These are phyloP conservation scores for Leucopsar rothschildi DNA, from an alignment of 2,113 vertebrate genomes.

Conservation along the genomic window DNA sequence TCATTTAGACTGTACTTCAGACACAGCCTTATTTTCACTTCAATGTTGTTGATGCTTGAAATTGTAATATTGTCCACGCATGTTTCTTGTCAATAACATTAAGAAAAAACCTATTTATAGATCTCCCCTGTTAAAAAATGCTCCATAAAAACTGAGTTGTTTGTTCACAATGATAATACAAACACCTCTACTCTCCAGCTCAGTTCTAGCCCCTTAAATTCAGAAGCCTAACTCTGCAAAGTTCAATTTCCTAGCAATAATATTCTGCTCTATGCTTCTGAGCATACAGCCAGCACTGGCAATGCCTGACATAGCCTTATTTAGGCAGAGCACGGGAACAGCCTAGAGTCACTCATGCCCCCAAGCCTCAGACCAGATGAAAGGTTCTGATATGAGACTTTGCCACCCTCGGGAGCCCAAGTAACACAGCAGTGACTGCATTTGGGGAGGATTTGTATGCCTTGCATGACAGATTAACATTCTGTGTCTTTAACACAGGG, in stretches of 20 bases:
- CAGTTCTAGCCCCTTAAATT: neutral
- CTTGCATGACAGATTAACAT: neutral
- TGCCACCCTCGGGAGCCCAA: neutral
- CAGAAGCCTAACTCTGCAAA: neutral
- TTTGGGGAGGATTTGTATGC: neutral
- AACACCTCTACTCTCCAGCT: neutral
- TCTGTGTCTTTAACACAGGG: neutral
- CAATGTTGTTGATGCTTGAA: neutral
- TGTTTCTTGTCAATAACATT: slow-evolving; percentile 36
- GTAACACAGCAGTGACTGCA: neutral
- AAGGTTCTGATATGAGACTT: neutral
- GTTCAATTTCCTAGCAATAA: neutral
- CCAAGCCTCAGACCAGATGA: neutral
- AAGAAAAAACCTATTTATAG: slow-evolving; percentile 1
- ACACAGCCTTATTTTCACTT: slow-evolving; percentile 21
- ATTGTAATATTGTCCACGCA: neutral
- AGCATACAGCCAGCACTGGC: neutral
- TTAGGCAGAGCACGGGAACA: slow-evolving; percentile 14
- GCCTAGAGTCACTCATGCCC: neutral
- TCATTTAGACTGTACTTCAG: neutral
- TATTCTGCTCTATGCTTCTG: neutral
- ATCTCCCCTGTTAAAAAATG: neutral
- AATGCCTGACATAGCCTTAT: neutral
- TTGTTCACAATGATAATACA: neutral
- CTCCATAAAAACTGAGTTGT: neutral